These are phyloP conservation scores for Neosalanx taihuensis DNA, from an alignment of 2,797 vertebrate genomes.

Conservation along the genomic window DNA sequence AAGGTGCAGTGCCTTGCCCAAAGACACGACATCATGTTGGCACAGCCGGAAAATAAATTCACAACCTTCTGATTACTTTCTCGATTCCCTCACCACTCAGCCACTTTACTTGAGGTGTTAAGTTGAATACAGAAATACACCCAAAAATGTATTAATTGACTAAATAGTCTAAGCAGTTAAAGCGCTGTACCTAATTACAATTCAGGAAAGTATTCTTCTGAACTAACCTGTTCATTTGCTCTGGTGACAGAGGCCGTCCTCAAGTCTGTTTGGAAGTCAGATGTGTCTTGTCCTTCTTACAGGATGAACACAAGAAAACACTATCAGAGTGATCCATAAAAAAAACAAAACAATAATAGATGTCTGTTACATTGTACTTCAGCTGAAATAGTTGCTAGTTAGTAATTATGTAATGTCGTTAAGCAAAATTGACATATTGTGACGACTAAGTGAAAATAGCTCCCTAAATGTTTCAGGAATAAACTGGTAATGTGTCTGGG, in stretches of 20 bases:
- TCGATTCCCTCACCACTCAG: too few species aligned
- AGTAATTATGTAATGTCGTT: background rate
- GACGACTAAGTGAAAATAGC: too few species aligned
- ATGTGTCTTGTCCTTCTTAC: background rate
- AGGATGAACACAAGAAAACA: background rate
- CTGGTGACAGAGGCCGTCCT: background rate
- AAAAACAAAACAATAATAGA: too few species aligned
- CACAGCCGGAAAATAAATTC: too few species aligned
- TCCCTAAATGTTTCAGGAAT: too few species aligned
- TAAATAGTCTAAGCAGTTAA: background rate
- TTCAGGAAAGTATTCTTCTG: background rate
- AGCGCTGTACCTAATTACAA: background rate
- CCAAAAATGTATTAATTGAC: background rate
- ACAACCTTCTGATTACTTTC: background rate
- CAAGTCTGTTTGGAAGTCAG: background rate
- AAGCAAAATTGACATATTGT: background rate
- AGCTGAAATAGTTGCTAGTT: background rate
- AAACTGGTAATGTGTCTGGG: too few species aligned
- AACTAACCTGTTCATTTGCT: background rate
- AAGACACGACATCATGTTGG: too few species aligned
- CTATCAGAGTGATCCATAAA: background rate
- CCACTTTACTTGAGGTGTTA: too few species aligned
- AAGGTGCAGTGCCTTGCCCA: too few species aligned
- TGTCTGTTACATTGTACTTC: background rate
- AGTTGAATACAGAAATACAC: background rate